Base-by-base conservation (phyloP, 2,797 vertebrate genomes). In the Cryptoprocta ferox region DNA sequence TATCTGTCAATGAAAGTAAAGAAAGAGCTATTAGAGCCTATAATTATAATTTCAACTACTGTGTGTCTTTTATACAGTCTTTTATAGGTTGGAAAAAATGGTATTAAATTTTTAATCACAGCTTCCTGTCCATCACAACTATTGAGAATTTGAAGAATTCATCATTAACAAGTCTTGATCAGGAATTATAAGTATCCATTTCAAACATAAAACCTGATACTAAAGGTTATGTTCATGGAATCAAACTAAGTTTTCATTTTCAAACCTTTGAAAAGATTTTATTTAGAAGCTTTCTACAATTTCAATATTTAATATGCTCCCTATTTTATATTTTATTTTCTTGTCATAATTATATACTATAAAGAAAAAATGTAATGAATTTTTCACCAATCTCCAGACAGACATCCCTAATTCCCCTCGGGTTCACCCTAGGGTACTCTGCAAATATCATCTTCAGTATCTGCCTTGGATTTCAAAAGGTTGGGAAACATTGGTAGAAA, bases 231-330 rank as follows among this genome's bases (percentile, higher is more conserved):
- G 15, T 63, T 94, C 59, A 59, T 53, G 81, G 48, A 92, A 65
- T 66, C 61, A 89, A 95, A 61, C 59, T 85, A 91, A 81, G 35
- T 35, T 94, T 96, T 80, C 26, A 37, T 35, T 61, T 50, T 61
- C 89, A 97, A 82, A 56, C 32, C 39, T 83, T 87, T 65, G 39
- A 53, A 79, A 96, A 68, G 7, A 75, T 86, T 81, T 92, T 94
- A 76, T 48, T 65, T 85, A 59, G n/a, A 68, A 71, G 7, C 45
- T 82, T 71, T 7, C 76, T 42, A 95, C 16, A 89, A 65, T 82
- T 76, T 75, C n/a, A 76, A 28, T 76, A 81, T 68, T 76, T 82
- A 76, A 68, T 68, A 73, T 53, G 39, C 73, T 88, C 12, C 11
- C 32, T 85, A 81, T 21, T 91, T 59, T 94, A 15, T 73, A 76